Evolutionary conservation across 2,797 vertebrate species (phyloP).

Genomic region (Sparus aurata): DNA sequence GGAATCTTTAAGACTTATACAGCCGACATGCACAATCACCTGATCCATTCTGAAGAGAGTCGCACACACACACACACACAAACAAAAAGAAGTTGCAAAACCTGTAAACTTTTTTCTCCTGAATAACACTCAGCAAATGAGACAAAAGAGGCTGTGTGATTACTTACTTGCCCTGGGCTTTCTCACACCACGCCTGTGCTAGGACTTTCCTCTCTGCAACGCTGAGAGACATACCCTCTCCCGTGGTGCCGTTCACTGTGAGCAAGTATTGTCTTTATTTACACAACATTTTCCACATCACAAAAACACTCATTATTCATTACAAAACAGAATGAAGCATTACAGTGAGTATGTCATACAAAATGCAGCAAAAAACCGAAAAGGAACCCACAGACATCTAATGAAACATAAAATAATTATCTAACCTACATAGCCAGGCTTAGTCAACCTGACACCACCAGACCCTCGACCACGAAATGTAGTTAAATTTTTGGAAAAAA

Average conservation of each 20-base stretch:
- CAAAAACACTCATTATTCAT: neutral
- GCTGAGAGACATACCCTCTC: constrained; percentile 92
- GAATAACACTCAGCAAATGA: accelerated
- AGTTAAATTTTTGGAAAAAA: neutral
- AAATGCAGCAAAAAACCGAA: neutral
- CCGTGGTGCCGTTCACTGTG: constrained; percentile 96
- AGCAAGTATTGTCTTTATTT: constrained; percentile 27
- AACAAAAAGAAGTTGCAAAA: neutral
- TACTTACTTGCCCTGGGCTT: constrained; percentile 92
- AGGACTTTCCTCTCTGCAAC: constrained; percentile 90
- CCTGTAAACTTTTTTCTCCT: too few relatives aligned
- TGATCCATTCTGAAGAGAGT: constrained; percentile 87
- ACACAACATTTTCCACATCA: neutral
- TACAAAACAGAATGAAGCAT: neutral
- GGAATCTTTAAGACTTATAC: constrained; percentile 91
- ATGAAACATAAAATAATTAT: neutral
- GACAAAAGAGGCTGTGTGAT: neutral
- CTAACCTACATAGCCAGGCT: neutral
- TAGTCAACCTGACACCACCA: neutral
- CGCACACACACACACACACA: constrained; percentile 3
- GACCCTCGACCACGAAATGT: neutral
- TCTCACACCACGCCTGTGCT: constrained; percentile 90
- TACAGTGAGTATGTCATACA: neutral
- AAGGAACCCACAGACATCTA: neutral
- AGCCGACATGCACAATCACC: constrained; percentile 94